Base-by-base conservation (phyloP, 2,797 vertebrate genomes). In the Oryzias dopingdopingensis region DNA sequence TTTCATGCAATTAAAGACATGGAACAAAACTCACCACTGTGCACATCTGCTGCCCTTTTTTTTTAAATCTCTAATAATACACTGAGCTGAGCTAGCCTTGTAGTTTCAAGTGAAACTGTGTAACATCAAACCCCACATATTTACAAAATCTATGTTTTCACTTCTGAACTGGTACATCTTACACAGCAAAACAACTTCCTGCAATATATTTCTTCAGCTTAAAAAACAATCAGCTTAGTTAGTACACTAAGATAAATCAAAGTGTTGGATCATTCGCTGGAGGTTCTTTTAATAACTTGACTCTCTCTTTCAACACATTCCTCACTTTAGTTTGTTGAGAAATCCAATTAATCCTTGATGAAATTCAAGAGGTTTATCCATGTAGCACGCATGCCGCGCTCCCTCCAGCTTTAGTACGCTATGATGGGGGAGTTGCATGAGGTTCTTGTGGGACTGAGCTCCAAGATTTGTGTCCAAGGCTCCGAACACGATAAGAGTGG, bases 361-460 rank as follows among this genome's bases (percentile, higher is more conserved):
- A 81, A 99, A 98, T 59, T 94, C 94, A 24, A 85, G 75, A 0
- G 96, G 94, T 77, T 93, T 92, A 86, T 98, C 95, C 90, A 97
- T 88, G 90, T 98, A 98, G 83, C 96, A 98, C 61, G 95, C 95
- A 0, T 99, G 97, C 5, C 94, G 92, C 0, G 96, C 96, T 0
- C 87, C 84, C 0, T 82, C 83, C 52, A 99, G 70, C 77, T 92
- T 88, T 0, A 93, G 90, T 50, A 93, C 91, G 0, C 49, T 90
- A 86, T 95, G 93, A 74, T 88, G 60, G 2, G 95, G 95, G 63
- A 98, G 91, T 65, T 96, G 90, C 43, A 75, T 91, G 52, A 98
- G 94, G 79, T 91, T 96, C 89, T 87, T 92, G 85, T 98, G 92
- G n/a, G 96, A 95, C 78, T 96, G 93, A 32, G 47, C 85, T 1